Conservation (phyloP, 2,797 vertebrate species). For the Nasua narica region DNA sequence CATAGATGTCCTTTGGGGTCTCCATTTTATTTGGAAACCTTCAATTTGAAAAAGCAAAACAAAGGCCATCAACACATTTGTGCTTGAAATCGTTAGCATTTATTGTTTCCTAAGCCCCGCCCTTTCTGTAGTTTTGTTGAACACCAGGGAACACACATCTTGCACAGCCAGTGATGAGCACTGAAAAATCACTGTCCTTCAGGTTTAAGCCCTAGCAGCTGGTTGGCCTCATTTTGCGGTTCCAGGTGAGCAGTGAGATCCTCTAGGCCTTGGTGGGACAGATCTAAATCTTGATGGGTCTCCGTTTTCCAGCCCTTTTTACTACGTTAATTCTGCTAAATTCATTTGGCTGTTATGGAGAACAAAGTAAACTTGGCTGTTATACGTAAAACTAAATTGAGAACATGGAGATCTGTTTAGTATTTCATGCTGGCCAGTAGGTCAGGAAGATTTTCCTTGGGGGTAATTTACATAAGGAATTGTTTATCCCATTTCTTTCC, state of each 20-base stretch:
- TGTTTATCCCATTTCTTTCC: conserved; percentile 60
- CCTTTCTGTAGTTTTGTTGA: conserved; percentile 59
- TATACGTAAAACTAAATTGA: conserved; percentile 47
- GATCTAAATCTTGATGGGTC: conserved; percentile 60
- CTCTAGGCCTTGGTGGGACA: not conserved
- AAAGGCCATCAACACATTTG: conserved; percentile 76
- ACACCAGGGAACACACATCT: conserved; percentile 58
- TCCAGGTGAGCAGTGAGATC: conserved; percentile 62
- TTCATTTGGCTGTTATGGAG: conserved; percentile 53
- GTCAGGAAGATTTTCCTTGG: conserved; percentile 57
- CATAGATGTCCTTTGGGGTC: conserved; percentile 81
- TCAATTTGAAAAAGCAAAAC: conserved; percentile 73
- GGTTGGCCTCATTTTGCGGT: conserved; percentile 60
- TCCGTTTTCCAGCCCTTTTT: conserved; percentile 46
- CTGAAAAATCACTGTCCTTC: conserved; percentile 59
- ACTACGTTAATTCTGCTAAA: conserved; percentile 64
- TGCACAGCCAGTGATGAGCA: conserved; percentile 49
- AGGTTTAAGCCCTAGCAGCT: conserved; percentile 68
- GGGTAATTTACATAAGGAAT: conserved; percentile 59
- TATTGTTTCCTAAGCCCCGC: conserved; percentile 70
- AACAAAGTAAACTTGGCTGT: conserved; percentile 70
- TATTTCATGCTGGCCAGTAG: conserved; percentile 60
- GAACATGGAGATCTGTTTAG: conserved; percentile 59
- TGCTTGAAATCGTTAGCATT: conserved; percentile 71
- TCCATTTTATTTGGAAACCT: conserved; percentile 81